Evolutionary conservation across 2,113 vertebrate genomes (phyloP).

Genomic region (Bos taurus): ARS-UCD2.0 NC_037347.1:63024501-63025000

Average conservation of each 20-base stretch:
- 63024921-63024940: not conserved
- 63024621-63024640: not conserved
- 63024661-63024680: not conserved
- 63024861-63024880: not conserved
- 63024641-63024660: not conserved
- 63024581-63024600: not conserved
- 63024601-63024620: not conserved
- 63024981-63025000: not conserved
- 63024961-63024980: not conserved
- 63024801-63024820: not conserved
- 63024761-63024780: not conserved
- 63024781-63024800: not conserved
- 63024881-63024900: not conserved
- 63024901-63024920: not conserved
- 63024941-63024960: not conserved
- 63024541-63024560: not conserved
- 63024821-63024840: not conserved
- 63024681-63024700: not conserved
- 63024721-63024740: not conserved
- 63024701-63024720: not conserved
- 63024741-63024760: not conserved
- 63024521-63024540: not conserved
- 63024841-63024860: not conserved
- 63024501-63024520: not conserved
- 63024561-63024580: not conserved